Percentiles rank a stretch among this genome's conserved stretches.
These are phyloP conservation scores for Holothuria scabra DNA, from an alignment of 53 echinoderm and acorn worm genomes.

Conservation along the genomic window DNA sequence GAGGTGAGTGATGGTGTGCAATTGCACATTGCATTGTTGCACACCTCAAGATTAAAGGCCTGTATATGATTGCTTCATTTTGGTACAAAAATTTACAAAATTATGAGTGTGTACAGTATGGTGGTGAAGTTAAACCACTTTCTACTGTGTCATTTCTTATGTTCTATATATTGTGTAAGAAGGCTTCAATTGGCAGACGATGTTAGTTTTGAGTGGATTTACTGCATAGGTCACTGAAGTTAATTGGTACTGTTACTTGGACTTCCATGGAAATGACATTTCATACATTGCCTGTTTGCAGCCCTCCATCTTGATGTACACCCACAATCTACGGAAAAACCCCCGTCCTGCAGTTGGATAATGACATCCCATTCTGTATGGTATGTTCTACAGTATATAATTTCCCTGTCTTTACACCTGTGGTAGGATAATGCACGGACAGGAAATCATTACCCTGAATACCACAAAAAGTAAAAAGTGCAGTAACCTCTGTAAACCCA, in stretches of 20 bases:
- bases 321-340: constrained; percentile 17
- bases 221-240: constrained; percentile 4
- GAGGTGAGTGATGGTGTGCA: too few species aligned
- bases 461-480: constrained; percentile 20
- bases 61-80: neutral
- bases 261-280: neutral
- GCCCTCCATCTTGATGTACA: constrained; percentile 10
- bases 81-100: neutral
- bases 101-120: neutral
- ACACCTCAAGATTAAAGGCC: too few species aligned
- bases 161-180: constrained; percentile 43
- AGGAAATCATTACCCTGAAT: constrained; percentile 39
- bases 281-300: constrained; percentile 44
- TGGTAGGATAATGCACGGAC: constrained; percentile 39
- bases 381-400: constrained; percentile 7
- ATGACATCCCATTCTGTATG: constrained; percentile 29
- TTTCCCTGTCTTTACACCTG: constrained; percentile 15
- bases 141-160: constrained; percentile 11
- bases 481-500: constrained; percentile 2
- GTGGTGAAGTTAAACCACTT: constrained; percentile 38
- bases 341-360: neutral
- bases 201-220: neutral
- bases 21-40: too few species aligned
- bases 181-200: constrained; percentile 16
- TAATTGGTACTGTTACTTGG: neutral